These are phyloP conservation scores for Enteromius fasciolatus DNA, from an alignment of 2,797 vertebrate species.

Conservation along the genomic window DNA sequence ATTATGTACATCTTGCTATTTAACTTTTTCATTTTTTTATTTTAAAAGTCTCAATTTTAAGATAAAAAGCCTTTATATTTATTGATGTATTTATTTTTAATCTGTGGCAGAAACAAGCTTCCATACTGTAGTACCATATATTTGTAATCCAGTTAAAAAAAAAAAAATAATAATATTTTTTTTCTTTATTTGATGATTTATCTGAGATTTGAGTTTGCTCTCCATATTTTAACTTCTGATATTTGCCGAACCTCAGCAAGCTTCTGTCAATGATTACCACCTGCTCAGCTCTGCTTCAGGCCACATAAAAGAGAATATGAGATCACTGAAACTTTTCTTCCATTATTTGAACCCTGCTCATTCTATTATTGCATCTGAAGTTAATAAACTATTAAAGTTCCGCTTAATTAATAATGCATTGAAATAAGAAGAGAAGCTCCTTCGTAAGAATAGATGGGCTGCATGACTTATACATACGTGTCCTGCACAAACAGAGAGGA, in stretches of 20 bases:
- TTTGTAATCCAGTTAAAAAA: background rate
- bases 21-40: background rate
- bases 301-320: conserved; percentile 47
- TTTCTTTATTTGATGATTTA: background rate
- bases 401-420: conserved; percentile 66
- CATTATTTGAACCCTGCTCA: conserved; percentile 49
- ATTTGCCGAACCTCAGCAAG: conserved; percentile 32
- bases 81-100: background rate
- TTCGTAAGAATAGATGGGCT: conserved; percentile 44
- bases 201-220: background rate
- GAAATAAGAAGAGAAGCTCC: conserved; percentile 31
- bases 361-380: conserved; percentile 59
- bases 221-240: conserved; percentile 17
- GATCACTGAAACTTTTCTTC: conserved; percentile 39
- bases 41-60: background rate
- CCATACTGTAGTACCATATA: background rate
- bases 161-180: background rate
- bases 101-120: background rate
- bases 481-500: conserved; percentile 96
- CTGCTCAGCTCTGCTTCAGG: conserved; percentile 30
- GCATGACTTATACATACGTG: conserved; percentile 79
- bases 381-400: conserved; percentile 66
- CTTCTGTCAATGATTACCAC: conserved; percentile 41
- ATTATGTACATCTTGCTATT: background rate
- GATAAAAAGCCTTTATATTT: background rate